Percentiles rank a stretch among this genome's conserved stretches.
Evolutionary conservation across 2,888 invertebrate genomes (phyloP).

Genomic region (Dynastes maya): DNA sequence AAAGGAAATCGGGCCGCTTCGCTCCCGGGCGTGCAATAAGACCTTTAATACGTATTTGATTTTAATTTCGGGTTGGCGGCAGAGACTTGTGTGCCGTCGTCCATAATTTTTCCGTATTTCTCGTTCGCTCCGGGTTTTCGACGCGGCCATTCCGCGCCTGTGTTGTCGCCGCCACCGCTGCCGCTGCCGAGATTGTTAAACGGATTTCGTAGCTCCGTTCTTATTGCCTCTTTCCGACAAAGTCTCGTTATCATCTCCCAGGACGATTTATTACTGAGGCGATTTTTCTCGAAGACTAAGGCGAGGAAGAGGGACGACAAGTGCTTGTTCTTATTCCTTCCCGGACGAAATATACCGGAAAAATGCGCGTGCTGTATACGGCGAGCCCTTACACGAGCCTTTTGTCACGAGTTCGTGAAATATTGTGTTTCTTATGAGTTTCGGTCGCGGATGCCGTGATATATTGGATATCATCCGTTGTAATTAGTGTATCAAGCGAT

Average conservation of each 20-base stretch:
- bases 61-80: slow-evolving; percentile 61
- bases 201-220: slow-evolving; percentile 46
- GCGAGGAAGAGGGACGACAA: neutral
- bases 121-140: slow-evolving; percentile 52
- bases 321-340: slow-evolving; percentile 29
- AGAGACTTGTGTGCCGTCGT: slow-evolving; percentile 45
- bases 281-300: slow-evolving; percentile 38
- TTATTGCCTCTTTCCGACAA: slow-evolving; percentile 47
- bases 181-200: slow-evolving; percentile 46
- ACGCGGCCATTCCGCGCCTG: slow-evolving; percentile 2
- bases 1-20: slow-evolving; percentile 17
- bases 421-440: slow-evolving; percentile 36
- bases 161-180: slow-evolving; percentile 18
- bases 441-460: neutral
- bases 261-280: slow-evolving; percentile 44
- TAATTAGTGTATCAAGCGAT: too few species aligned
- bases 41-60: slow-evolving; percentile 65
- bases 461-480: neutral
- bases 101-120: slow-evolving; percentile 65
- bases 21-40: slow-evolving; percentile 53
- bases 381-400: neutral
- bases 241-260: slow-evolving; percentile 49
- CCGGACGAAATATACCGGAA: slow-evolving; percentile 37
- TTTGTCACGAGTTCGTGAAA: slow-evolving; percentile 27
- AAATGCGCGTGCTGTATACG: slow-evolving; percentile 19